phyloP scores from a whole-genome alignment of 2,113 vertebrate species.

The Ploceus nigricollis region DNA sequence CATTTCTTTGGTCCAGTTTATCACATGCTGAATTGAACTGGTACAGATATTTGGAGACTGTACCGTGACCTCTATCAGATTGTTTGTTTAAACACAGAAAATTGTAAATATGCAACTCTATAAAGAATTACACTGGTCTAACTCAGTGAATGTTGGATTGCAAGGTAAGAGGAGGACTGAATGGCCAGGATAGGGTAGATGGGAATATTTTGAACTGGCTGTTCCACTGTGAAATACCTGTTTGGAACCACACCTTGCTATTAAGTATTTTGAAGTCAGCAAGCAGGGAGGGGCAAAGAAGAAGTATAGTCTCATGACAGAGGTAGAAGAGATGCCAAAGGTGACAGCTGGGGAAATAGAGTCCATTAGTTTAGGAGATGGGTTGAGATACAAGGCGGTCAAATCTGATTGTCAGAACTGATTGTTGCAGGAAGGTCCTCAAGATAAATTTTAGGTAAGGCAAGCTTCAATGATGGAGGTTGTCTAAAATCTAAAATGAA shows the following conservation, averaged over 20 bases:
- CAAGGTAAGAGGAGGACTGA: background rate
- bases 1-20: background rate
- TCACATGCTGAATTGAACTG: background rate
- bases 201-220: background rate
- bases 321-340: background rate
- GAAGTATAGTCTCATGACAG: background rate
- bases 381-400: background rate
- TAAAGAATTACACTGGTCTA: background rate
- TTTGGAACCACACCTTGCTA: constrained; percentile 45
- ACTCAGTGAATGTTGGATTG: background rate
- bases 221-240: background rate
- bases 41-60: background rate
- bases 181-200: background rate
- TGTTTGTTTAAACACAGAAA: background rate
- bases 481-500: background rate
- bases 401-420: background rate
- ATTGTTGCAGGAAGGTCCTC: background rate
- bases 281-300: background rate
- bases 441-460: background rate
- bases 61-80: background rate
- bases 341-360: background rate
- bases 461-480: background rate
- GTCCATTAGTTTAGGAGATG: background rate
- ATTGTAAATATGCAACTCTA: background rate
- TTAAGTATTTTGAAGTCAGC: background rate